Evolutionary conservation across 1,140 invertebrate species (phyloP).

Genomic region (Drosophila dunni): DNA sequence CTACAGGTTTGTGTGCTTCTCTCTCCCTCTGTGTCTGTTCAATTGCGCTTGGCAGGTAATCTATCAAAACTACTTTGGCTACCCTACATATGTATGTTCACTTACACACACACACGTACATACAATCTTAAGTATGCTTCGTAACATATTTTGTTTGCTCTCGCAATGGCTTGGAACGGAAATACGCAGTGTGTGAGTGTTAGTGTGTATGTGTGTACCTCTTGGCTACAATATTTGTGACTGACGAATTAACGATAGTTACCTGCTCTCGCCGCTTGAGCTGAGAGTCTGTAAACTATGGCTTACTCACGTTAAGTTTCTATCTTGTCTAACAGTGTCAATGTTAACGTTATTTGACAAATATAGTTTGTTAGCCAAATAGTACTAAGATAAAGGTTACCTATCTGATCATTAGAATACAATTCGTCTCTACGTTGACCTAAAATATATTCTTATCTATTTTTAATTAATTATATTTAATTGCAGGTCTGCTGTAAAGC

Average conservation of each 20-base stretch:
- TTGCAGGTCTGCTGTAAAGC: conserved; percentile 83
- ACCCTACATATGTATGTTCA: conserved; percentile 6
- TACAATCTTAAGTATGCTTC: conserved; percentile 20
- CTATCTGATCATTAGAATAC: too few species aligned
- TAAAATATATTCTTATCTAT: background rate
- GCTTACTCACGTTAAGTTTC: background rate
- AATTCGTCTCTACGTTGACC: too few species aligned
- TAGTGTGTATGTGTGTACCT: background rate
- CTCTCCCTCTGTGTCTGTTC: conserved; percentile 5
- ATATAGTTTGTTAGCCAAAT: too few species aligned
- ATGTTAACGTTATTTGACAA: conserved; percentile 6
- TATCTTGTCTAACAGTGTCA: conserved; percentile 4
- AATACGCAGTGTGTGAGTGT: conserved; percentile 25
- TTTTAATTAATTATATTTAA: background rate
- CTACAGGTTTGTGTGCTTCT: conserved; percentile 2
- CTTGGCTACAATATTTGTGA: conserved; percentile 20
- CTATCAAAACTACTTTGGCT: conserved; percentile 5
- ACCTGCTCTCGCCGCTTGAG: conserved; percentile 21
- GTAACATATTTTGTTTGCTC: conserved; percentile 35
- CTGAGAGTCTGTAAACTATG: background rate
- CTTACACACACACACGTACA: background rate
- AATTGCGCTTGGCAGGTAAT: conserved; percentile 21
- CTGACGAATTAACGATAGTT: conserved; percentile 14
- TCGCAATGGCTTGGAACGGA: conserved; percentile 28
- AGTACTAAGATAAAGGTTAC: too few species aligned